Base-by-base conservation (phyloP, 2,797 vertebrate genomes). In the Diplodus sargus region DNA sequence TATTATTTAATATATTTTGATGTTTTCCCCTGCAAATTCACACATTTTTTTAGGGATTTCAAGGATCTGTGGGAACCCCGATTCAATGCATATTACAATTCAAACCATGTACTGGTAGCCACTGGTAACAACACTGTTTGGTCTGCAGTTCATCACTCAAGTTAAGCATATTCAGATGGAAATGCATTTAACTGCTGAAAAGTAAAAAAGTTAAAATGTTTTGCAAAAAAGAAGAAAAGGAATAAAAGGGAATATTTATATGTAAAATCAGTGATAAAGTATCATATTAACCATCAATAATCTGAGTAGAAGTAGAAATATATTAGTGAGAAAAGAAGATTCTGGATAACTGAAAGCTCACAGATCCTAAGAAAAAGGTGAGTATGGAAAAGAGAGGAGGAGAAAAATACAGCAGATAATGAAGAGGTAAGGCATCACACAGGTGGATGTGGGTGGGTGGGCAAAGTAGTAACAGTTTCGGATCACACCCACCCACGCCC, bases 401-500 rank as follows among this genome's bases (percentile, higher is more conserved):
- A 73, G 42, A 39, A 63, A 51, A 34, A 39, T 81, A 59, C 71
- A 56, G 14, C 30, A 86, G 58, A 72, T 73, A 85, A 78, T 74
- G 70, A 84, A 83, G 63, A 82, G 83, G 78, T 68, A 74, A 62
- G 22, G 70, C 65, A 69, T 85, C 72, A 74, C 86, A 82, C 76
- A 85, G 85, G 85, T 25, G 28, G 85, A 79, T 81, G 87, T 79
- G 85, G 81, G 85, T 76, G 84, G 90, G 87, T 76, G 88, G 71
- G 89, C 76, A 20, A 78, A 63, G 42, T 64, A 16, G 48, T 13
- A 60, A 78, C 62, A 65, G 65, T 79, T 77, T 79, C 45, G 53
- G 72, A 59, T 91, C 68, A 89, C 88, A 89, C 92, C 86, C 94
- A 85, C 92, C 87, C 94, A 94, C 76, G 87, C 79, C 85, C 91